These are phyloP conservation scores for Brachyhypopomus occidentalis DNA, from an alignment of 2,113 vertebrate genomes.

Conservation along the genomic window DNA sequence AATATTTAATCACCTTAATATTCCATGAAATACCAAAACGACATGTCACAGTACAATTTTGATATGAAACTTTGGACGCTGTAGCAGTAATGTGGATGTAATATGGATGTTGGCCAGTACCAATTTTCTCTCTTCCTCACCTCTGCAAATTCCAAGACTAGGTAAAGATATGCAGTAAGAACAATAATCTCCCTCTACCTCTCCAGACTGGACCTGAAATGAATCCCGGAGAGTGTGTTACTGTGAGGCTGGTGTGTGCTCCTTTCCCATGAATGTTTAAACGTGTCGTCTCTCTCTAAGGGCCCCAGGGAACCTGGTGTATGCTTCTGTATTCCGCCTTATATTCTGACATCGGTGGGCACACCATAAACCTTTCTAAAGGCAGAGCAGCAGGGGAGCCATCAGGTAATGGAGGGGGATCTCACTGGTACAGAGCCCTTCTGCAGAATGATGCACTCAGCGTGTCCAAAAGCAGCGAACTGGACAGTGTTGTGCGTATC, in stretches of 20 bases:
- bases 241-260: slow-evolving; percentile 18
- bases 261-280: slow-evolving; percentile 62
- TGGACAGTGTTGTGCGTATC: slow-evolving; percentile 11
- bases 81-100: no score
- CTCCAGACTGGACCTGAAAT: slow-evolving; percentile 33
- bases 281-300: slow-evolving; percentile 53
- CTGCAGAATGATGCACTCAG: background rate
- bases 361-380: slow-evolving; percentile 33
- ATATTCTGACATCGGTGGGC: slow-evolving; percentile 24
- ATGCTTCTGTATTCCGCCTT: background rate
- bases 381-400: slow-evolving; percentile 34
- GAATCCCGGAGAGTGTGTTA: slow-evolving; percentile 27
- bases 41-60: background rate
- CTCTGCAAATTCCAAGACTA: background rate
- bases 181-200: background rate
- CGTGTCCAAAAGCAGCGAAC: slow-evolving; percentile 7
- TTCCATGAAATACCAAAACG: background rate
- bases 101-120: background rate
- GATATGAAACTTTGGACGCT: no score
- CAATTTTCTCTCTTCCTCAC: background rate
- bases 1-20: background rate
- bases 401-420: slow-evolving; percentile 12
- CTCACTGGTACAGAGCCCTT: slow-evolving; percentile 11
- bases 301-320: slow-evolving; percentile 37
- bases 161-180: slow-evolving; percentile 26